Base-by-base conservation (phyloP, 2,113 vertebrate species). In the Orycteropus afer region DNA sequence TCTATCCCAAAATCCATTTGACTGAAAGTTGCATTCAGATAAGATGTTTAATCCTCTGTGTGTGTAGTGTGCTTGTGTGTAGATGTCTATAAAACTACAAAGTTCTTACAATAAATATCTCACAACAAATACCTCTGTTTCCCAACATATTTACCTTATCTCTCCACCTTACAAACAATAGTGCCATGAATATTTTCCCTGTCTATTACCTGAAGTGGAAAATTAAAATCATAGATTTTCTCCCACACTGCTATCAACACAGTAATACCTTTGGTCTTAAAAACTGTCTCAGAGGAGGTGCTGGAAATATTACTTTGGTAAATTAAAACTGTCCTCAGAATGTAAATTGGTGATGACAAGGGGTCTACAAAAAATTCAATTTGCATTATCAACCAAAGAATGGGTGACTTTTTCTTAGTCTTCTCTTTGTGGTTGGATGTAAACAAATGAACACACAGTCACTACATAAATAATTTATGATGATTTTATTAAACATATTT, bases 191-290 rank as follows among this genome's bases (percentile, higher is more conserved):
- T 76, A 94, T 65, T 80, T 94, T 80, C 34, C 55, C 32, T 55
- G 73, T 14, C 69, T 93, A 94, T 96, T 96, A 96, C 59, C 95
- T 93, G 95, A 79, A 63, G 42, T 95, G 18, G 87, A 95, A 95
- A 97, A 96, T 93, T 71, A 90, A 91, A 96, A 95, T 78, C 63
- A 97, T 40, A 15, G 25, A 85, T 89, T 78, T 91, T 81, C 45
- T 92, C 61, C 67, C 78, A 47, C 40, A 80, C 67, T 97, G 17
- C 71, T 96, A n/a, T 34, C 61, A 94, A 92, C 49, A 51, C 37
- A 96, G 57, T 88, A 95, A 88, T 95, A 97, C 17, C 42, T 93
- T 47, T 71, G 61, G 29, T 97, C 96, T 96, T 91, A 97, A 96
- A 71, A 88, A n/a, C 29, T 93, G 32, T 88, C 79, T 92, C 83